Evolutionary conservation across 2,888 invertebrate genomes (phyloP), one percentile per base, ranked within the genome.

Genomic region (Aleiodes leptofemur): DNA sequence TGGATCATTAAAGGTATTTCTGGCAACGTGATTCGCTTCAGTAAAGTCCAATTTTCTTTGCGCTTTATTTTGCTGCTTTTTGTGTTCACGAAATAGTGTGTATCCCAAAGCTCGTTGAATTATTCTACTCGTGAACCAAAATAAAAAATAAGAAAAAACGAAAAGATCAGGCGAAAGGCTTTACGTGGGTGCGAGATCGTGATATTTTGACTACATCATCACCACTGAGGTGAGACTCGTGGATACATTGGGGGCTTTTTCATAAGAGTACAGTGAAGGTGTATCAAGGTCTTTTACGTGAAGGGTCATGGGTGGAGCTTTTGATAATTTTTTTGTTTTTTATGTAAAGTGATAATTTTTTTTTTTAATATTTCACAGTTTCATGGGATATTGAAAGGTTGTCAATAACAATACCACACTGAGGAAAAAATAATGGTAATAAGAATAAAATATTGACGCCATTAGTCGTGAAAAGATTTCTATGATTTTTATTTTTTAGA

Each of bases 1-100:
- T 34, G 71, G 55, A 73, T 73, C 73, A 73, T 73, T 73, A 68
- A 68, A 68, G 66, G 68, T 66, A 73, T 73, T 73, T 73, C 14
- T 13, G 29, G 56, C 23, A 48, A 73, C 73, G 73, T 73, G 73
- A 68, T 55, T 68, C 31, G 73, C 43, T 31, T 66, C 51, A 23
- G 50, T 23, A 51, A 50, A 16, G 11, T 51, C 9, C 14, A 16
- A 53, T 53, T 16, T 23, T 6, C 1, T 6, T 53, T 53, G 53
- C 9, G 16, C 14, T 16, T 16, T 53, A 53, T 53, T 53, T 53
- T 3, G 13, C 16, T 29, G 29, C 31, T 8, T 23, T 8, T 6
- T 29, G 0, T 11, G 9, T 68, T 61, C 56, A 43, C 53, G 13
- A 55, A 23, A 55, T 55, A 73, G 68, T 55, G 48, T 61, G 61